A percentile compares a stretch with the other conserved stretches of the same genome.
Conservation (phyloP, 2,113 vertebrate species). For the Macroglossus sobrinus region DNA sequence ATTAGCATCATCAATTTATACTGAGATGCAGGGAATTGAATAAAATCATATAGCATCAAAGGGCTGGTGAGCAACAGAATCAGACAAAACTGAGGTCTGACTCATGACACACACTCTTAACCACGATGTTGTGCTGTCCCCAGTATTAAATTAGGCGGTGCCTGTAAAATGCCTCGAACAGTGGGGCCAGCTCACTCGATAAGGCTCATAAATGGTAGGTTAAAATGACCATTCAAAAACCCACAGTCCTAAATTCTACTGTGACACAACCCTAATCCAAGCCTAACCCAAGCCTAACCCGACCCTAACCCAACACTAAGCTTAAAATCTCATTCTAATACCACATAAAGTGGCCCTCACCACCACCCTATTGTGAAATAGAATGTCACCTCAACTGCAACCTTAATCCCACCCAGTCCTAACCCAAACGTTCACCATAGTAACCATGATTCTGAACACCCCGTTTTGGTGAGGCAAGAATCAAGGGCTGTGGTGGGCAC, state of each 20-base stretch:
- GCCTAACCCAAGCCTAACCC: neutral
- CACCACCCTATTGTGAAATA: neutral
- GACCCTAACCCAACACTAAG: neutral
- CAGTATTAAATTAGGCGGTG: neutral
- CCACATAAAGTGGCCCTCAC: neutral
- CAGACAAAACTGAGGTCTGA: neutral
- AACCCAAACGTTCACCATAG: neutral
- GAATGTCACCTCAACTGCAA: neutral
- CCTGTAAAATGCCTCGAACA: neutral
- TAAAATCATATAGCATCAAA: neutral
- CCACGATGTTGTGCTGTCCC: accelerated
- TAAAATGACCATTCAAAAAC: neutral
- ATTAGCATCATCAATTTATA: neutral
- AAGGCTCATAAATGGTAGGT: neutral
- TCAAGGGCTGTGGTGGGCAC: neutral
- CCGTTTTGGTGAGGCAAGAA: neutral
- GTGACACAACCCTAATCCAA: neutral
- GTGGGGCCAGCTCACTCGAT: neutral
- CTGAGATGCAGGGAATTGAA: neutral
- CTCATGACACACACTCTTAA: neutral
- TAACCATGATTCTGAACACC: neutral
- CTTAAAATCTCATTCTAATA: neutral
- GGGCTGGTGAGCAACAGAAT: neutral
- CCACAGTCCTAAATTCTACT: neutral
- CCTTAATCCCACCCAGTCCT: neutral